Percentiles rank a stretch among this genome's conserved stretches.
These are phyloP conservation scores for Urophycis tenuis DNA, from an alignment of 2,797 vertebrate species.

Conservation along the genomic window DNA sequence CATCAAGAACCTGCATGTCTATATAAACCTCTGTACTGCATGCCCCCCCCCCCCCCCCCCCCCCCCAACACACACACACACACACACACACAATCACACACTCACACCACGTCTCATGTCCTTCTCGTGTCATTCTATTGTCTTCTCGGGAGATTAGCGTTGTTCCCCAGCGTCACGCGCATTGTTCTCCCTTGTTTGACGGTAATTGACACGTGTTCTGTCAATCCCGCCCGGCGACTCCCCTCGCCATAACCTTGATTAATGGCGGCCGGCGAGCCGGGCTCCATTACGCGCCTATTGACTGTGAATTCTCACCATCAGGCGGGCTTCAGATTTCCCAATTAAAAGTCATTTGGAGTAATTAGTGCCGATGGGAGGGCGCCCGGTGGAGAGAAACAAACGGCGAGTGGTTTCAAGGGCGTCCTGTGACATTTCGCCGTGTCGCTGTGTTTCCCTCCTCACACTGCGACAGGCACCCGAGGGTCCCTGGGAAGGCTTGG, in stretches of 20 bases:
- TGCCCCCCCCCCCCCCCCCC: too few relatives aligned
- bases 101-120: neutral
- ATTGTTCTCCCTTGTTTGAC: constrained; percentile 25
- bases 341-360: constrained; percentile 65
- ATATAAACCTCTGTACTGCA: neutral
- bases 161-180: constrained; percentile 28
- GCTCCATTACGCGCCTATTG: constrained; percentile 65
- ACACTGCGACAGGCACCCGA: neutral
- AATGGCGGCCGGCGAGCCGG: constrained; percentile 61
- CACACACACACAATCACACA: too few relatives aligned
- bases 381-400: constrained; percentile 45
- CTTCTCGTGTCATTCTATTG: neutral
- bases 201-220: constrained; percentile 58
- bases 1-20: neutral
- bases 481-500: too few relatives aligned
- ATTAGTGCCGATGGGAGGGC: constrained; percentile 60
- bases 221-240: constrained; percentile 31
- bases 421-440: constrained; percentile 40
- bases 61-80: too few relatives aligned
- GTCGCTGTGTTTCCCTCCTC: neutral
- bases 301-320: constrained; percentile 62
- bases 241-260: constrained; percentile 60
- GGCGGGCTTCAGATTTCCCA: constrained; percentile 58
- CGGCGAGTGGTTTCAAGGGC: constrained; percentile 59
- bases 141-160: constrained; percentile 20